Percentiles rank a stretch among this genome's conserved stretches.
phyloP scores from a whole-genome alignment of 2,888 invertebrate species.

The Stegophylla sp. region DNA sequence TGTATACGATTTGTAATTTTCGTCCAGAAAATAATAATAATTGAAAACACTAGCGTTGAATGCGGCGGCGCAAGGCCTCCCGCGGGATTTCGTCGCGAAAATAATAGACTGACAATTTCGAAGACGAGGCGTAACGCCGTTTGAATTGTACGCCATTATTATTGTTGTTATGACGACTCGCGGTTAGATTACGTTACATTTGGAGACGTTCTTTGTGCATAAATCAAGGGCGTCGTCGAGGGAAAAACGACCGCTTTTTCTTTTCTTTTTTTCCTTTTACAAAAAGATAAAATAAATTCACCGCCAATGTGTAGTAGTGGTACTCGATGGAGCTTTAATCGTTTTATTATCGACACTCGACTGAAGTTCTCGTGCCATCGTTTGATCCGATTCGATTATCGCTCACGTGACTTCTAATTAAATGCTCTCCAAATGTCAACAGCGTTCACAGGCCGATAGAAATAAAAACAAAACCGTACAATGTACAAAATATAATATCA shows the following conservation, averaged over 20 bases:
- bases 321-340: neutral
- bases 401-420: too few relatives aligned
- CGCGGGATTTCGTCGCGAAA: neutral
- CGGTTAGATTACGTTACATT: neutral
- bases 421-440: too few relatives aligned
- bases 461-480: too few relatives aligned
- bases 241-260: neutral
- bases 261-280: neutral
- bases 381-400: too few relatives aligned
- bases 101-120: neutral
- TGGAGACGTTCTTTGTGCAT: neutral
- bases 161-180: neutral
- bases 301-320: neutral
- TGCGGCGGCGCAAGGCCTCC: neutral
- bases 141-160: constrained; percentile 63
- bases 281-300: neutral
- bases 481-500: too few relatives aligned
- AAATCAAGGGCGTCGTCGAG: neutral
- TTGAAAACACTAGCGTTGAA: neutral
- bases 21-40: neutral
- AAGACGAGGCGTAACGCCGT: neutral
- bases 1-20: constrained; percentile 3
- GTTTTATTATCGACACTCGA: neutral
- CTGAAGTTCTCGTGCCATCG: too few relatives aligned
- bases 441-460: too few relatives aligned